phyloP scores from a whole-genome alignment of 2,888 invertebrate species.

The Noctua comes region DNA sequence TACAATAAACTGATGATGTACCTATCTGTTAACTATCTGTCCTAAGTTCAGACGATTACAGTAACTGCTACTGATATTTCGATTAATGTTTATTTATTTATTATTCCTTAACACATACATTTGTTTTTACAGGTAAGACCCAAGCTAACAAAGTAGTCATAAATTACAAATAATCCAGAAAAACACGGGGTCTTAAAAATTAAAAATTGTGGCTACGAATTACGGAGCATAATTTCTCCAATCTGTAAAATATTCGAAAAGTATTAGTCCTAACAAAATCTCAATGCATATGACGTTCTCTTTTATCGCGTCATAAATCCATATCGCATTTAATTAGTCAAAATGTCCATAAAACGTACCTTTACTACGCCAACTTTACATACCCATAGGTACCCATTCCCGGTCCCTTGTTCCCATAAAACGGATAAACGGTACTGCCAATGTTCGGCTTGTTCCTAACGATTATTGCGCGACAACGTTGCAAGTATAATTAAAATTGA shows the following conservation, averaged over 20 bases:
- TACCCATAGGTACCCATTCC: slow-evolving; percentile 12
- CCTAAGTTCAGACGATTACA: not conserved
- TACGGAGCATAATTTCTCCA: not conserved
- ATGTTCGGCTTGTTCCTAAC: slow-evolving; percentile 58
- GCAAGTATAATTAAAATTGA: slow-evolving; percentile 67
- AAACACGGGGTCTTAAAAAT: not conserved
- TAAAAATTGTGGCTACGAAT: not conserved
- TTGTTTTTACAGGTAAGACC: no score
- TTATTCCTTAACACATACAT: no score
- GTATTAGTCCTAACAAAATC: not conserved
- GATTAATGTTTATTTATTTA: no score
- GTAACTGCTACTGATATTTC: not conserved
- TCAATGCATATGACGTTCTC: not conserved
- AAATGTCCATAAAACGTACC: slow-evolving; percentile 47
- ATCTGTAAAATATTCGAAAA: not conserved
- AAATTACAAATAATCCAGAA: no score
- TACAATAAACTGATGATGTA: not conserved
- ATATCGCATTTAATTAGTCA: slow-evolving; percentile 43
- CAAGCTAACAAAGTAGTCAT: no score
- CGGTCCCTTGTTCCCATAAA: slow-evolving; percentile 52
- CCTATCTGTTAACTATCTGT: not conserved
- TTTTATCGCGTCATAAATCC: not conserved
- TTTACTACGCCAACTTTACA: slow-evolving; percentile 37
- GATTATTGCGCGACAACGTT: slow-evolving; percentile 64
- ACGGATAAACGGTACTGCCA: slow-evolving; percentile 60